A percentile compares a stretch with the other conserved stretches of the same genome.
Evolutionary conservation across 2,888 invertebrate genomes (phyloP).

Genomic region (Sinodicranocentrus sp.): DNA sequence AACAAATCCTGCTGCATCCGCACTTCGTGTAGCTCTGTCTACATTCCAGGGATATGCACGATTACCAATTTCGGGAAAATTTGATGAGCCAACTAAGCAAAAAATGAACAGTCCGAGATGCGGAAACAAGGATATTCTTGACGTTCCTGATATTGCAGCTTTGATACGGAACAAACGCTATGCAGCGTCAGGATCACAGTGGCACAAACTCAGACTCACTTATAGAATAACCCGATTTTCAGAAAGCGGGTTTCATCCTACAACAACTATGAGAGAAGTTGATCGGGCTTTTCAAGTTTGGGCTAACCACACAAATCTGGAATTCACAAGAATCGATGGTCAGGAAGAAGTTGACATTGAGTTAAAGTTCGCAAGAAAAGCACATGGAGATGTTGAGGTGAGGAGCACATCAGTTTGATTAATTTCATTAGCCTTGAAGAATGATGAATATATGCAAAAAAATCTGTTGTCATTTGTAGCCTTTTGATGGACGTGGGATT

Average conservation of each 20-base stretch:
- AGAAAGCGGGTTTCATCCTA: constrained; percentile 48
- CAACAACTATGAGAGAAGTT: constrained; percentile 56
- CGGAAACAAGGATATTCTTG: constrained; percentile 67
- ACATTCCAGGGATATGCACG: constrained; percentile 66
- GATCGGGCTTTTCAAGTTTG: constrained; percentile 60
- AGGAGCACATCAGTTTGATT: too few species aligned
- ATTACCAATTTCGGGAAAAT: constrained; percentile 58
- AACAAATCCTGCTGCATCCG: constrained; percentile 51
- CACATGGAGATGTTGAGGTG: constrained; percentile 66
- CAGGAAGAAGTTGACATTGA: constrained; percentile 62
- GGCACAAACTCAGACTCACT: constrained; percentile 58
- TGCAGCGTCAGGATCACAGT: constrained; percentile 57
- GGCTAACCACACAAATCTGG: constrained; percentile 59
- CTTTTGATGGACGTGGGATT: constrained; percentile 59
- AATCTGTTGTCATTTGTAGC: neutral
- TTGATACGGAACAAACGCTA: constrained; percentile 60
- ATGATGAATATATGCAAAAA: too few species aligned
- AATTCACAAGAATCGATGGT: constrained; percentile 43
- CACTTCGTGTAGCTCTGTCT: constrained; percentile 50
- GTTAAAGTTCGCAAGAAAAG: constrained; percentile 53
- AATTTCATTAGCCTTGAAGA: too few species aligned
- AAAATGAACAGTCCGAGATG: constrained; percentile 70
- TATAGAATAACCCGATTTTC: constrained; percentile 57
- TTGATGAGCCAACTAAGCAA: constrained; percentile 58
- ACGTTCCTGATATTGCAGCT: constrained; percentile 28